Evolutionary conservation across 1,140 invertebrate genomes (phyloP).

Genomic region (Hetaerina americana): DNA sequence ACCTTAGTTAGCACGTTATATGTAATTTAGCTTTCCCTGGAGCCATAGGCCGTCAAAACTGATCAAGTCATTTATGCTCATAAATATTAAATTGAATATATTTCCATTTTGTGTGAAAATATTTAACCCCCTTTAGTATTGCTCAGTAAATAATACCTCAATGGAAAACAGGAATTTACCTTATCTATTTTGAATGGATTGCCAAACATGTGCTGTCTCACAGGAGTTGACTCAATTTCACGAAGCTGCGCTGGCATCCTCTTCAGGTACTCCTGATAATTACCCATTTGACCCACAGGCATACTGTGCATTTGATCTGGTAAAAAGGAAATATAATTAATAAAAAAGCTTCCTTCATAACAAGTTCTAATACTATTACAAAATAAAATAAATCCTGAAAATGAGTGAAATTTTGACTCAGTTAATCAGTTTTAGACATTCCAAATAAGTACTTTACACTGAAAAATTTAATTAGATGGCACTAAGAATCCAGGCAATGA

Average conservation of each 20-base stretch:
- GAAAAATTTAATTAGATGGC: too few species aligned
- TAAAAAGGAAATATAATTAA: slow-evolving; percentile 18
- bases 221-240: slow-evolving; percentile 88
- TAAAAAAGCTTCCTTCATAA: slow-evolving; percentile 3
- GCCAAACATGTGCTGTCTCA: slow-evolving; percentile 97
- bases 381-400: slow-evolving; percentile 6
- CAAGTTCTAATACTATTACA: neutral
- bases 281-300: slow-evolving; percentile 96
- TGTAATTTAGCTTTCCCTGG: neutral
- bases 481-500: too few species aligned
- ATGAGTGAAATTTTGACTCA: neutral
- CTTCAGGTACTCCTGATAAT: slow-evolving; percentile 97
- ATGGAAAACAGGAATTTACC: slow-evolving; percentile 22
- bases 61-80: too few species aligned
- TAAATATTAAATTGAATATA: too few species aligned
- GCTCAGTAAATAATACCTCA: too few species aligned
- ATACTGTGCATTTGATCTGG: slow-evolving; percentile 82
- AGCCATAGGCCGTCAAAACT: too few species aligned
- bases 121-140: too few species aligned
- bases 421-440: too few species aligned
- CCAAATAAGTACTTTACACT: too few species aligned
- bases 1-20: too few species aligned
- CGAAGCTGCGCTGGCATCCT: slow-evolving; percentile 79
- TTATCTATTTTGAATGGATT: slow-evolving; percentile 98
- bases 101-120: too few species aligned